Evolutionary conservation across 2,113 vertebrate genomes (phyloP).

Genomic region (Callopanchax toddi): DNA sequence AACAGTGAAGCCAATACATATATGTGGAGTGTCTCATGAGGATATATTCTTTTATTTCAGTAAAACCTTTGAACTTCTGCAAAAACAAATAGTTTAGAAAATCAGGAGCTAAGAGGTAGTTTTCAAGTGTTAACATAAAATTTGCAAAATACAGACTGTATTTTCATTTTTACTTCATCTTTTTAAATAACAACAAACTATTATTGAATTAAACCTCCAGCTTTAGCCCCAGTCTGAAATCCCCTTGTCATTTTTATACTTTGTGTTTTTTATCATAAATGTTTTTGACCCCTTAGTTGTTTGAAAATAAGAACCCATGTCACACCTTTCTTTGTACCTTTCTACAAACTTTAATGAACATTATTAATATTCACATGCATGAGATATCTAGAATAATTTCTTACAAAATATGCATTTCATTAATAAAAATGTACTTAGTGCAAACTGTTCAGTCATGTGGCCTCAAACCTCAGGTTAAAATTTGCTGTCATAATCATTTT

Average conservation of each 20-base stretch:
- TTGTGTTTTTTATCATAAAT: background rate
- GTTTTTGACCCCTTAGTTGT: background rate
- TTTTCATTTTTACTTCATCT: no score
- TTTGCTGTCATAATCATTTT: background rate
- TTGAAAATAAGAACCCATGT: background rate
- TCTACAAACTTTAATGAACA: slow-evolving; percentile 60
- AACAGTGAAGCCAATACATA: no score
- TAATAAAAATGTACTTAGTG: slow-evolving; percentile 38
- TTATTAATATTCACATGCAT: slow-evolving; percentile 34
- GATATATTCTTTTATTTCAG: no score
- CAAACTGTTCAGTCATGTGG: slow-evolving; percentile 45
- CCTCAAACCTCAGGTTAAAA: slow-evolving; percentile 15
- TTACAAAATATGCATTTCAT: slow-evolving; percentile 28
- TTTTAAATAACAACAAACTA: background rate
- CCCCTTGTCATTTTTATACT: no score
- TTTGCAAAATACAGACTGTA: background rate
- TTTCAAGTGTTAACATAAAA: background rate
- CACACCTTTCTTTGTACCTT: background rate
- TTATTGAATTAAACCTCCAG: no score
- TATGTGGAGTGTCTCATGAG: no score
- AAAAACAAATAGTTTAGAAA: no score
- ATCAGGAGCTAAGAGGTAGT: no score
- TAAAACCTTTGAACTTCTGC: no score
- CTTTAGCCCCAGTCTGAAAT: background rate
- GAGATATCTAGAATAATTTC: slow-evolving; percentile 13